Evolutionary conservation across 2,797 vertebrate genomes (phyloP).

Genomic region (Enteromius fasciolatus): DNA sequence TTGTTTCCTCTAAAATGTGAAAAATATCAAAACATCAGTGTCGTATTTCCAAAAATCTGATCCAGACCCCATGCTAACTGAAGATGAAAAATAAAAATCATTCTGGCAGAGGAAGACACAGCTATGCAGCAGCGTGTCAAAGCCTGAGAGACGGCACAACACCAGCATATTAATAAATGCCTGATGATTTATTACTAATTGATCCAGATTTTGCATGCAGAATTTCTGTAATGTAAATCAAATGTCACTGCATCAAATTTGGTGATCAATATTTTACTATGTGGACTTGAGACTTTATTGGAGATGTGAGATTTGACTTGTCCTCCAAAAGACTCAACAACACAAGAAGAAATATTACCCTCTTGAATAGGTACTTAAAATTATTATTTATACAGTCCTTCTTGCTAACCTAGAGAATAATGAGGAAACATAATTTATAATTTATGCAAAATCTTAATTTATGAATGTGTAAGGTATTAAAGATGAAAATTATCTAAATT

Average conservation of each 20-base stretch:
- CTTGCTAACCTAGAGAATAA: background rate
- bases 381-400: background rate
- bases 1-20: background rate
- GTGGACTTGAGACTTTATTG: background rate
- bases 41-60: background rate
- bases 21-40: conserved; percentile 3
- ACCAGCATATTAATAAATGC: background rate
- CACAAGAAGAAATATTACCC: background rate
- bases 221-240: background rate
- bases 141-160: conserved; percentile 6
- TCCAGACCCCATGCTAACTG: background rate
- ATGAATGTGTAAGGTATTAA: background rate
- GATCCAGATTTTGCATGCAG: background rate
- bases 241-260: background rate
- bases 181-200: background rate
- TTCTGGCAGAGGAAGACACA: background rate
- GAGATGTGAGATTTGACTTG: background rate
- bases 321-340: background rate
- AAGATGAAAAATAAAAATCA: background rate
- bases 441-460: background rate
- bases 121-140: background rate
- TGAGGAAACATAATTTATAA: background rate
- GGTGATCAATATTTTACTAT: background rate
- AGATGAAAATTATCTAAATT: background rate
- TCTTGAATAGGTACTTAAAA: background rate